These are phyloP conservation scores for Lacerta viridis DNA, from an alignment of 2,797 vertebrate genomes.

Conservation along the genomic window DNA sequence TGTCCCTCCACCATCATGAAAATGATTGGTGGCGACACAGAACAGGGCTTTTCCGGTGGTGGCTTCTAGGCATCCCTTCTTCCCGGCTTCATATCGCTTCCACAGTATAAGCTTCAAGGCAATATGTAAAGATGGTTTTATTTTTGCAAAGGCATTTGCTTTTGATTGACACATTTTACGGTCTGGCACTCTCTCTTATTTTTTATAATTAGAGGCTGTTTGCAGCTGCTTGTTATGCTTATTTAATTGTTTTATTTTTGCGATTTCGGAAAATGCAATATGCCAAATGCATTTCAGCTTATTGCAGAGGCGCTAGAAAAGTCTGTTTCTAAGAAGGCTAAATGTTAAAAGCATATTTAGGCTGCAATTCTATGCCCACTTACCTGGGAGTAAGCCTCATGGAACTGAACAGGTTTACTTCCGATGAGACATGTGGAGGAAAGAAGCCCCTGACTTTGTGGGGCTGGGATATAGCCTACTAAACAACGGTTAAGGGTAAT, in stretches of 20 bases:
- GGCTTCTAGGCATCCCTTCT: background rate
- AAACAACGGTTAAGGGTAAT: too few species aligned
- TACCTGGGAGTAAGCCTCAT: background rate
- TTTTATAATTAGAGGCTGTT: background rate
- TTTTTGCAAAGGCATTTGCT: background rate
- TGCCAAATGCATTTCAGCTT: background rate
- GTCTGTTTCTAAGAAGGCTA: background rate
- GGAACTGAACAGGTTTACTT: background rate
- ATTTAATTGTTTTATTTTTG: background rate
- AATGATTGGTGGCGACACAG: too few species aligned
- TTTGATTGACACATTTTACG: background rate
- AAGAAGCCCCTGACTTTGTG: too few species aligned
- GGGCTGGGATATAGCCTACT: too few species aligned
- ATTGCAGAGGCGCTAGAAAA: background rate
- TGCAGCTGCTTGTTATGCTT: conserved; percentile 1
- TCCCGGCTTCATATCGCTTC: background rate
- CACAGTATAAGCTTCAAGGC: background rate
- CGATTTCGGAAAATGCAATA: background rate
- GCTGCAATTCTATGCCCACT: background rate
- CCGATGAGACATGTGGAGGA: background rate
- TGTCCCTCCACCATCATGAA: too few species aligned
- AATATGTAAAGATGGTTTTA: too few species aligned
- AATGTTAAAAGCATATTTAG: background rate
- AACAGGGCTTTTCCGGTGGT: too few species aligned
- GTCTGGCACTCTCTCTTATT: background rate